Evolutionary conservation across 2,113 vertebrate species (phyloP).

Genomic region (Forbesichthys papilliferus): DNA sequence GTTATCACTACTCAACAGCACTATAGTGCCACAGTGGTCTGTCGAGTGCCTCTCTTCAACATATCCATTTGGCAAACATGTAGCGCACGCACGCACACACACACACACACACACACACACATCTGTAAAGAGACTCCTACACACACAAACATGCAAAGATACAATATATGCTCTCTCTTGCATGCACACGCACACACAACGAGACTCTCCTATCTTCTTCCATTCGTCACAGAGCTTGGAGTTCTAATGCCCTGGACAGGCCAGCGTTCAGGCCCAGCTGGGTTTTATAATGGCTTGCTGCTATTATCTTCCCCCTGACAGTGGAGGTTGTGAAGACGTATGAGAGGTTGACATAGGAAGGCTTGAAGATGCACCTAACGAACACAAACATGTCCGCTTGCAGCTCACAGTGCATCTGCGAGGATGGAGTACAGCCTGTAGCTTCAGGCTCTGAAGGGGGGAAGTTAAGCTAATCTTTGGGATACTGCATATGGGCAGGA

Average conservation of each 20-base stretch:
- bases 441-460: constrained; percentile 14
- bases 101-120: constrained; percentile 25
- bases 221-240: constrained; percentile 72
- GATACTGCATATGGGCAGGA: constrained; percentile 25
- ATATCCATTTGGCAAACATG: constrained; percentile 57
- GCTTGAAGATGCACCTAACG: constrained; percentile 26
- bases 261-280: constrained; percentile 57
- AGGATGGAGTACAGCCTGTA: not conserved
- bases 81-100: constrained; percentile 33
- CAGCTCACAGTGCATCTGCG: not conserved
- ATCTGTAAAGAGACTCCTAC: not conserved
- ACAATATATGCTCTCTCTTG: not conserved
- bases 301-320: constrained; percentile 38
- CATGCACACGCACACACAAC: constrained; percentile 15
- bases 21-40: constrained; percentile 44
- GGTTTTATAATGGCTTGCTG: constrained; percentile 35
- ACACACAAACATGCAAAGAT: constrained; percentile 8
- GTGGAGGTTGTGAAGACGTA: constrained; percentile 5
- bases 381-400: constrained; percentile 14
- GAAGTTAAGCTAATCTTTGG: constrained; percentile 36
- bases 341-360: constrained; percentile 15
- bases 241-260: constrained; percentile 64
- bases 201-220: constrained; percentile 65
- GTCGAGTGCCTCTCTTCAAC: constrained; percentile 41
- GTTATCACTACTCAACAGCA: constrained; percentile 62